Percentiles rank a stretch among this genome's conserved stretches.
Evolutionary conservation across 2,113 vertebrate genomes (phyloP).

Genomic region (Ursus arctos): DNA sequence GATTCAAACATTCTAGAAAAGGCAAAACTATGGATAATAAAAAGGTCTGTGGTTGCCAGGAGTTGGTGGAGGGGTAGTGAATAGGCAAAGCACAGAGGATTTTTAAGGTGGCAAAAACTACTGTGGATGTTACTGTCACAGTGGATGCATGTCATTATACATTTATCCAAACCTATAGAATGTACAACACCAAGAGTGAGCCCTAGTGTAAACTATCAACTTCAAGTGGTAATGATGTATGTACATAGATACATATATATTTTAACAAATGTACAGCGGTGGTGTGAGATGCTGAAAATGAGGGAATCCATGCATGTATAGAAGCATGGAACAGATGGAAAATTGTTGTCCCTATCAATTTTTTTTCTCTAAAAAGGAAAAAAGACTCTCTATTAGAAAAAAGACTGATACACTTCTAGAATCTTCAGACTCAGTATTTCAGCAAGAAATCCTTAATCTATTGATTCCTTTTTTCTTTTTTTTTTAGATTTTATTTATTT

Average conservation of each 20-base stretch:
- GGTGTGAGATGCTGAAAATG: not conserved
- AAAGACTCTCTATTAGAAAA: not conserved
- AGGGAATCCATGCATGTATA: not conserved
- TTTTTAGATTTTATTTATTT: too few relatives aligned
- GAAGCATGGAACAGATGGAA: not conserved
- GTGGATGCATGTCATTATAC: not conserved
- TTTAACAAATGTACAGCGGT: not conserved
- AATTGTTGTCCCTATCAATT: not conserved
- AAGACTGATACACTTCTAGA: not conserved
- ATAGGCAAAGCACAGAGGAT: not conserved
- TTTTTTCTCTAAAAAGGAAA: not conserved
- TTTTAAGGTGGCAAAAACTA: not conserved
- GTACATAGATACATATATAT: not conserved
- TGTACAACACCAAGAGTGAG: not conserved
- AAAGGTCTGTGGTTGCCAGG: not conserved
- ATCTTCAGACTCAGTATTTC: not conserved
- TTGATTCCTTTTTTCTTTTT: not conserved
- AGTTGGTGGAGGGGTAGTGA: not conserved
- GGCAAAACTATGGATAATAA: not conserved
- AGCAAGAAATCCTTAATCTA: not conserved
- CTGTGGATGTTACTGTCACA: not conserved
- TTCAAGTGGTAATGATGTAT: not conserved
- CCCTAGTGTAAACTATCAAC: not conserved
- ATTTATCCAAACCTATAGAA: not conserved
- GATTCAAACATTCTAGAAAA: not conserved